phyloP scores from a whole-genome alignment of 2,797 vertebrate species.

The Poecilia wingei region DNA sequence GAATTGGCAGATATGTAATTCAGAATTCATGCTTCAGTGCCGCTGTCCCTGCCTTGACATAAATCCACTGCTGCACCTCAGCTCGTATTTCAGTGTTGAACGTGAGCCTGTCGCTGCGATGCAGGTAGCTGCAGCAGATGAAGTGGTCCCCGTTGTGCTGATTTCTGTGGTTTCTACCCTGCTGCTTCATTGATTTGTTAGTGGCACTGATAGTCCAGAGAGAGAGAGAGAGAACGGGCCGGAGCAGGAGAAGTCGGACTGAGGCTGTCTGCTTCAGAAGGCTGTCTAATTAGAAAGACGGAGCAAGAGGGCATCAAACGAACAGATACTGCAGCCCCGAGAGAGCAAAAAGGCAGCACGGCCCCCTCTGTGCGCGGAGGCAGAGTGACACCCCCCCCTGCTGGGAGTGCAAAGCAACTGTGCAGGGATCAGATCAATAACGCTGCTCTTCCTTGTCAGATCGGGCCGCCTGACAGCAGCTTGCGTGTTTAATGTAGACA shows the following conservation, averaged over 20 bases:
- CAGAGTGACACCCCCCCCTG: constrained; percentile 73
- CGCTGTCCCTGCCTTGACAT: not conserved
- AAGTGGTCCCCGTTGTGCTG: constrained; percentile 52
- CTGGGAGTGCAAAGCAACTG: constrained; percentile 55
- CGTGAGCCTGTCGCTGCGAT: constrained; percentile 22
- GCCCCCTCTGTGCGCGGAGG: not conserved
- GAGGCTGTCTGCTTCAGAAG: constrained; percentile 45
- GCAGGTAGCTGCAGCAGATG: constrained; percentile 45
- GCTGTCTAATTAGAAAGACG: constrained; percentile 62
- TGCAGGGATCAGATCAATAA: constrained; percentile 56
- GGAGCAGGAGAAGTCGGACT: constrained; percentile 29
- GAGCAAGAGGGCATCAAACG: constrained; percentile 36
- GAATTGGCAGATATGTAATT: constrained; percentile 24
- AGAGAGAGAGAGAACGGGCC: constrained; percentile 27
- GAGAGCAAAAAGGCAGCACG: constrained; percentile 15
- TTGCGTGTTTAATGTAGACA: constrained; percentile 58
- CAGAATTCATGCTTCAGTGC: constrained; percentile 5
- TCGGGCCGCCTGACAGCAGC: constrained; percentile 54
- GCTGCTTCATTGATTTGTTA: constrained; percentile 66
- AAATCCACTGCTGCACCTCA: not conserved
- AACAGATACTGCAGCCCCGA: constrained; percentile 45
- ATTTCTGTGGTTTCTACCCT: constrained; percentile 60
- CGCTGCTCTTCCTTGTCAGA: constrained; percentile 59
- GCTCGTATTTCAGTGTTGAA: constrained; percentile 17
- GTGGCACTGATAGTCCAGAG: constrained; percentile 61